phyloP scores from a whole-genome alignment of 2,113 vertebrate genomes.

The Myrmecophaga tridactyla region DNA sequence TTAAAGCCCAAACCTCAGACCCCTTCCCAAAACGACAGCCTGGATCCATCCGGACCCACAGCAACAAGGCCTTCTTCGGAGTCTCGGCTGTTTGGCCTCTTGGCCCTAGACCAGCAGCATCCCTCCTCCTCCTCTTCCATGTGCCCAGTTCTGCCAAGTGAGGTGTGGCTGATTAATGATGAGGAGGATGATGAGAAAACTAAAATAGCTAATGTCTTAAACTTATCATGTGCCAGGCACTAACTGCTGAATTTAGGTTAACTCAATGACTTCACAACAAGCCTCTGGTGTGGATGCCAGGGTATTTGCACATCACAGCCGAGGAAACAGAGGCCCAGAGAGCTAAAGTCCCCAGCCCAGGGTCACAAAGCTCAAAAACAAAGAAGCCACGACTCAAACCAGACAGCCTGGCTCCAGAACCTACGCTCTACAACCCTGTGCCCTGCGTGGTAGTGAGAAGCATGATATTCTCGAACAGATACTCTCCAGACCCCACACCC shows the following conservation, averaged over 20 bases:
- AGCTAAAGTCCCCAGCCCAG: not conserved
- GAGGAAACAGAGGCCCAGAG: not conserved
- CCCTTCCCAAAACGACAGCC: not conserved
- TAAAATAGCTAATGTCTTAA: not conserved
- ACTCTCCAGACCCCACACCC: not conserved
- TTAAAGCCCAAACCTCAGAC: not conserved
- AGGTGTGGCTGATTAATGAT: no score
- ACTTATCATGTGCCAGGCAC: accelerated
- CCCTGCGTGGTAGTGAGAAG: not conserved
- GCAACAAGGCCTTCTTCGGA: not conserved
- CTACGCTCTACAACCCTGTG: accelerated
- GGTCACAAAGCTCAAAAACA: not conserved
- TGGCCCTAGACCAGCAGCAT: not conserved
- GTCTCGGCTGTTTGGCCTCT: not conserved
- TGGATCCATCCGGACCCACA: not conserved
- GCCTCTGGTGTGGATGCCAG: not conserved
- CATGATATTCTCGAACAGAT: accelerated
- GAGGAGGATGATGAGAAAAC: accelerated
- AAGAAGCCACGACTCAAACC: not conserved
- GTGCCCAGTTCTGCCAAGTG: not conserved
- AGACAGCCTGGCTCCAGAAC: no score
- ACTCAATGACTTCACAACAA: not conserved
- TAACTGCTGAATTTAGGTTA: not conserved
- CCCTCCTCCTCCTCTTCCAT: not conserved
- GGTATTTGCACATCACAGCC: not conserved